Evolutionary conservation across 2,113 vertebrate species (phyloP).

Genomic region (Zosterops pallidus): DNA sequence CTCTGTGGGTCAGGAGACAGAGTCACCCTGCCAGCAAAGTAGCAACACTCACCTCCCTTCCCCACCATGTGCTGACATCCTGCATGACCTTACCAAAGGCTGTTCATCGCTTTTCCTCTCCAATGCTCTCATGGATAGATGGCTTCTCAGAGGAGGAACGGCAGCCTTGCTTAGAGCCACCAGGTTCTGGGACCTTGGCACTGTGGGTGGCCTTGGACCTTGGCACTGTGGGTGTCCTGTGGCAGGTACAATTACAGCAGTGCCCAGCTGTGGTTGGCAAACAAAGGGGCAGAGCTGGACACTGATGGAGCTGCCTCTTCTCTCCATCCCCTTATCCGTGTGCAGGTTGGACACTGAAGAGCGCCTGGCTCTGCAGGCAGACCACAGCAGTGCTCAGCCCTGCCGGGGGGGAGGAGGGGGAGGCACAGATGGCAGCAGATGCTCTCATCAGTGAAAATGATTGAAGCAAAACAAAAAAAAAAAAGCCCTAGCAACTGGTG

Average conservation of each 20-base stretch:
- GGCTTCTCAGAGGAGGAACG: background rate
- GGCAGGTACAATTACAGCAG: accelerated
- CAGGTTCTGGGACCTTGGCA: background rate
- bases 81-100: background rate
- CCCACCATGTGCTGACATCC: background rate
- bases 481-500: constrained; percentile 15
- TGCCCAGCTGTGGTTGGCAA: accelerated
- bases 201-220: background rate
- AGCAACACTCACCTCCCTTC: background rate
- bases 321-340: background rate
- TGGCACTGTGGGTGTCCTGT: background rate
- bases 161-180: background rate
- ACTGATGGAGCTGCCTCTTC: background rate
- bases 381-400: accelerated
- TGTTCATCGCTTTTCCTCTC: background rate
- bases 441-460: constrained; percentile 60
- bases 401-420: background rate
- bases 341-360: background rate
- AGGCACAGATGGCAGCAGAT: constrained; percentile 67
- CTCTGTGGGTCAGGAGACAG: background rate
- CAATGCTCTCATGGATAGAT: background rate
- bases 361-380: background rate
- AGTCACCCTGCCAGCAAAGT: accelerated
- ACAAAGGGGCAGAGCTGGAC: background rate
- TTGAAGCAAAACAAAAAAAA: constrained; percentile 8